Evolutionary conservation across 2,888 invertebrate genomes (phyloP).

Genomic region (Sphaeridia pumilis): DNA sequence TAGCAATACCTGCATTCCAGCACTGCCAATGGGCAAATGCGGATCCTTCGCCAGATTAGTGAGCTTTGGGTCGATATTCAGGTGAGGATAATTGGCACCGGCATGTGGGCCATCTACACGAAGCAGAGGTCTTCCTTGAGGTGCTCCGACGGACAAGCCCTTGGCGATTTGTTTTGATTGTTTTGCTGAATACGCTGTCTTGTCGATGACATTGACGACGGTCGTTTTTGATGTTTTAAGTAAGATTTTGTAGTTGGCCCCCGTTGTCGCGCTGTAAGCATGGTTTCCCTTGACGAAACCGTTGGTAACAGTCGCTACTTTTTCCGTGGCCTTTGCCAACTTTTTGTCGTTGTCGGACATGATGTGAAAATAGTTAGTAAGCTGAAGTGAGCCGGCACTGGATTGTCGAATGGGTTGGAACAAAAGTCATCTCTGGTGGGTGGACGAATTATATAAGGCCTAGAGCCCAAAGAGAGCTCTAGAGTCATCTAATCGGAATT

Average conservation of each 20-base stretch:
- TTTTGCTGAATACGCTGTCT: neutral
- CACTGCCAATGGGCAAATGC: no score
- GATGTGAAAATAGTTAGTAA: neutral
- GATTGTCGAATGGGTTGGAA: no score
- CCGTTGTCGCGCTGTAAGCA: neutral
- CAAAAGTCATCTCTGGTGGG: no score
- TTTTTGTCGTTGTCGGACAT: neutral
- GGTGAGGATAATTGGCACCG: no score
- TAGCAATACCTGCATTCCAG: no score
- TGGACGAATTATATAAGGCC: no score
- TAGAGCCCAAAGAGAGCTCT: no score
- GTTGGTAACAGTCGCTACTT: neutral
- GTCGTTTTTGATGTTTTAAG: neutral
- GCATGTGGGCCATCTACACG: no score
- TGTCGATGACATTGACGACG: neutral
- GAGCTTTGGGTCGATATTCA: no score
- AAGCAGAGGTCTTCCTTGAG: neutral
- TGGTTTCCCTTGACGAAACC: neutral
- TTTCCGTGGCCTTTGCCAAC: neutral
- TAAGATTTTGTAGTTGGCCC: neutral
- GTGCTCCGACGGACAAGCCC: neutral
- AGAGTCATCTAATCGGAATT: no score
- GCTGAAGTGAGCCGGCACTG: no score
- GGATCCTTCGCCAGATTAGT: no score
- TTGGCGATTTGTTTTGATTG: neutral